Evolutionary conservation across 2,797 vertebrate genomes (phyloP), one percentile per base, ranked within the genome.

Genomic region (Chaenodraco wilsoni): DNA sequence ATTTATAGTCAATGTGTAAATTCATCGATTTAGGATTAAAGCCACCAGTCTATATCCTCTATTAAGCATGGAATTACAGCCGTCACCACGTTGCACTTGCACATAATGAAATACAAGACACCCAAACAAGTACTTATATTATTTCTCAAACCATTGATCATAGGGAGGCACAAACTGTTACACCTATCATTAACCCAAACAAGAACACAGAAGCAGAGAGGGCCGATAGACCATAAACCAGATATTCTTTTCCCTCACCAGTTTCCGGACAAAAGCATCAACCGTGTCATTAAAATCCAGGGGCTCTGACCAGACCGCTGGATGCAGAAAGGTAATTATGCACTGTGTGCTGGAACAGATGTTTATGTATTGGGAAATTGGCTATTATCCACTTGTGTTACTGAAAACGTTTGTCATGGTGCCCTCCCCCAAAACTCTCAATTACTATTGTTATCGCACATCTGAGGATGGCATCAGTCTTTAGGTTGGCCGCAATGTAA

Each of bases 391-490:
- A 51, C 40, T 62, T 85, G 56, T 50, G 52, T 52, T 17, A 83
- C 52, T 19, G 11, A 62, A 72, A 63, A 6, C n/a, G 51, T 31
- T 5, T 10, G 58, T 58, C 69, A 65, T 21, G 19, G 49, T 77
- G 46, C 48, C 76, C 46, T 76, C 21, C n/a, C 33, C 27, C n/a
- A 49, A 48, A 60, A 66, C 31, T 44, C 67, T 66, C 46, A 40
- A n/a, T 64, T 37, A 46, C 23, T 76, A 33, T 37, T 5, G 21
- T 72, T 80, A 57, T 75, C 0, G 4, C 59, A 70, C 57, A 65
- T 57, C 55, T 71, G 52, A 62, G 78, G 52, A 75, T 80, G 74
- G 69, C 45, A 61, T 70, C 71, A 84, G n/a, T 57, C 55, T 76
- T 84, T 70, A 73, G 46, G 44, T 68, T 65, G 48, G 44, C 70